Evolutionary conservation across 1,140 invertebrate species (phyloP).

Genomic region (Leptestheria dahalacensis): DNA sequence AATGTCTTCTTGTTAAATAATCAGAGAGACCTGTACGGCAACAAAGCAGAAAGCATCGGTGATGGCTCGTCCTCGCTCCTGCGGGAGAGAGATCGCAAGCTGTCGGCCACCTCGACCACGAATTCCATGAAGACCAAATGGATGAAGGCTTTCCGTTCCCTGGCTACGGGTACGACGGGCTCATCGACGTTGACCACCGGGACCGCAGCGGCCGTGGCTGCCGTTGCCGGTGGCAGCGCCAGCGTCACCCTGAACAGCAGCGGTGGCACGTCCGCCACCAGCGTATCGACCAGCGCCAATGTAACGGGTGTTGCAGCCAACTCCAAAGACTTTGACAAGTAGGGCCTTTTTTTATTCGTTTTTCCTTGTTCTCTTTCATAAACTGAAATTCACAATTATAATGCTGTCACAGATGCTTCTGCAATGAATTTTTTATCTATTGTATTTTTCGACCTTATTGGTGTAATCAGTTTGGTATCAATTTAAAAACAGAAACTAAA

Average conservation of each 20-base stretch:
- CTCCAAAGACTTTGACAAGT: no score
- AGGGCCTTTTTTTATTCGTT: no score
- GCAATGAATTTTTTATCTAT: no score
- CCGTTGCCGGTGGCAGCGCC: constrained; percentile 22
- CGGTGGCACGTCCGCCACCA: background rate
- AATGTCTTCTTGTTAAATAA: background rate
- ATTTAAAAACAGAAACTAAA: background rate
- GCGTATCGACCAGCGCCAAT: background rate
- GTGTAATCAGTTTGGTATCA: background rate
- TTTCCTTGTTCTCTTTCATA: no score
- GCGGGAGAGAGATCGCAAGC: constrained; percentile 49
- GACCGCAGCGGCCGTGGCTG: constrained; percentile 40
- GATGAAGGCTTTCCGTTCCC: constrained; percentile 69
- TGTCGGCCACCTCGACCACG: constrained; percentile 45
- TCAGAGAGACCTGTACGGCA: constrained; percentile 78
- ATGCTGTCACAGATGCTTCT: no score
- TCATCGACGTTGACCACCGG: constrained; percentile 44
- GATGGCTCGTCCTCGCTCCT: constrained; percentile 28
- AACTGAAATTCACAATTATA: no score
- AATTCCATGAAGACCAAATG: constrained; percentile 84
- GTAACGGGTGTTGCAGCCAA: no score
- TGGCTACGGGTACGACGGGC: background rate
- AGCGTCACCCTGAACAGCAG: background rate
- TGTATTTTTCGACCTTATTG: no score
- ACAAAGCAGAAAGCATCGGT: constrained; percentile 49